A percentile compares a stretch with the other conserved stretches of the same genome.
These are phyloP conservation scores for Listronotus oregonensis DNA, from an alignment of 1,140 invertebrate genomes.

Conservation along the genomic window DNA sequence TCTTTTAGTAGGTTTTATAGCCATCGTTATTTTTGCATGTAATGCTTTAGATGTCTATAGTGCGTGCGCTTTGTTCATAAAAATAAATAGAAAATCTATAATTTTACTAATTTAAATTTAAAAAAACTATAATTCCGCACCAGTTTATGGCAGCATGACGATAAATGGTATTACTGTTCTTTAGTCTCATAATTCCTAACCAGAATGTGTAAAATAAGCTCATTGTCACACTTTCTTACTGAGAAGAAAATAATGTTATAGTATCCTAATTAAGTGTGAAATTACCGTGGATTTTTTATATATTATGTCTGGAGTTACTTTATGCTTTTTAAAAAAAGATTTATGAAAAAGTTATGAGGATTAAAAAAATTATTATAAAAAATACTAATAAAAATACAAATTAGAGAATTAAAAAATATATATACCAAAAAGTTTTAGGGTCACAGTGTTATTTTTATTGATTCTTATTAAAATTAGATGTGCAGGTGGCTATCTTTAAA, in stretches of 20 bases:
- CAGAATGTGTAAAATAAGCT: conserved; percentile 8
- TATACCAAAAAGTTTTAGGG: too few species aligned
- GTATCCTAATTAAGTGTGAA: conserved; percentile 3
- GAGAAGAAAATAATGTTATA: conserved; percentile 2
- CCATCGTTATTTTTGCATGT: too few species aligned
- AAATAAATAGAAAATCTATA: not conserved
- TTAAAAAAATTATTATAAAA: too few species aligned
- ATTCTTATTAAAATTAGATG: too few species aligned
- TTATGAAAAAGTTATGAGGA: too few species aligned
- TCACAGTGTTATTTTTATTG: too few species aligned
- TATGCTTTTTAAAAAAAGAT: too few species aligned
- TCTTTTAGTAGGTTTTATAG: too few species aligned
- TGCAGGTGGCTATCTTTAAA: too few species aligned
- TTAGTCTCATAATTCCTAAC: not conserved
- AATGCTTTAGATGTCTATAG: too few species aligned
- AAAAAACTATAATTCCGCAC: not conserved
- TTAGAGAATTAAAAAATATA: too few species aligned
- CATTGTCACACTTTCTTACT: conserved; percentile 17
- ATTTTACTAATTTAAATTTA: not conserved
- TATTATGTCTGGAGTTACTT: not conserved
- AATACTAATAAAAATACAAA: too few species aligned
- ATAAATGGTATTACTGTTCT: not conserved
- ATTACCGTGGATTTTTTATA: not conserved
- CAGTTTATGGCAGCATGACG: conserved; percentile 4
- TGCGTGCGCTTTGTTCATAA: not conserved